Conservation (phyloP, 2,797 vertebrate species). For the Micrastur ruficollis region DNA sequence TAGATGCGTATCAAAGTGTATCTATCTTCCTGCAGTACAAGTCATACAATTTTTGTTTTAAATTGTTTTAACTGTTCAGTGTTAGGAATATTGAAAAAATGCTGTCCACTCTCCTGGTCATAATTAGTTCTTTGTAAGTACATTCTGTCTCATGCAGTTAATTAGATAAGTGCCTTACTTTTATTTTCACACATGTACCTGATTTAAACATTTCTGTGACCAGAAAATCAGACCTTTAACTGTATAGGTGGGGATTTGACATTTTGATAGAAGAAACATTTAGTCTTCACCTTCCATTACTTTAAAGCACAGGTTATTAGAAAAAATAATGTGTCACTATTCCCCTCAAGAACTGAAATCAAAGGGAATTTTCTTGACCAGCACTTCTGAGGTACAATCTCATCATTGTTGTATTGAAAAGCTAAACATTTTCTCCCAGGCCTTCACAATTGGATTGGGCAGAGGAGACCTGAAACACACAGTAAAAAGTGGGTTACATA, state of each 20-base stretch:
- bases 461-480: background rate
- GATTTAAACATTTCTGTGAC: background rate
- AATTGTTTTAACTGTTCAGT: background rate
- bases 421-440: background rate
- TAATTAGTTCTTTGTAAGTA: background rate
- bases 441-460: background rate
- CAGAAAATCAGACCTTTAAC: background rate
- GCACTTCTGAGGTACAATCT: background rate
- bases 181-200: background rate
- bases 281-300: background rate
- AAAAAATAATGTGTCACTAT: background rate
- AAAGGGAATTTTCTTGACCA: background rate
- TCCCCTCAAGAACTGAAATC: background rate
- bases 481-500: background rate
- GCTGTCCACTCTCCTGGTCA: background rate
- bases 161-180: background rate
- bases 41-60: background rate
- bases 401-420: background rate
- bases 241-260: background rate
- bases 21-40: background rate
- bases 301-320: background rate
- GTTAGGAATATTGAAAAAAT: background rate
- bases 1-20: background rate
- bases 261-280: background rate
- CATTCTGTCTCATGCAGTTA: background rate